Conservation (phyloP, 1,140 invertebrate genomes). For the Bombus confusus region DNA sequence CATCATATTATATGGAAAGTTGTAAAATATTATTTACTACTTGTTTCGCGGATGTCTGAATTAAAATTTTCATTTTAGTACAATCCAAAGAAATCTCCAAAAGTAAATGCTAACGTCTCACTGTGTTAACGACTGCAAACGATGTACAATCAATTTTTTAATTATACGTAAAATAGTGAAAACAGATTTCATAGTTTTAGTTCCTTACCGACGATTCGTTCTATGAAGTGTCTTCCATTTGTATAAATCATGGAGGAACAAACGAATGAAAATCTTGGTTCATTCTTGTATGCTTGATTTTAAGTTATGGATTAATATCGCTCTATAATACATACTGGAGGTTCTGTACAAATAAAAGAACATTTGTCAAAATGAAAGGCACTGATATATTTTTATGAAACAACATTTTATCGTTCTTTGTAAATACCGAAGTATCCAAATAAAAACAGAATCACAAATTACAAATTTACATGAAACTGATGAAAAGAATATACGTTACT, state of each 20-base stretch:
- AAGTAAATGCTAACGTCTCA: not conserved
- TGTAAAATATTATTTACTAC: not conserved
- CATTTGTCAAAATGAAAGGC: slow-evolving; percentile 29
- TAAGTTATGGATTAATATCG: slow-evolving; percentile 1
- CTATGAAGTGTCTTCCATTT: slow-evolving; percentile 45
- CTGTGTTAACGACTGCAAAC: slow-evolving; percentile 8
- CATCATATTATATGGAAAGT: not conserved
- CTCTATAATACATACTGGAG: not conserved
- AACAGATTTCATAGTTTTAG: slow-evolving; percentile 3
- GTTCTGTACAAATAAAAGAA: slow-evolving; percentile 46
- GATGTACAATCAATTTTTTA: slow-evolving; percentile 45
- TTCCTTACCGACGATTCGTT: slow-evolving; percentile 26
- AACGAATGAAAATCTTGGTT: not conserved
- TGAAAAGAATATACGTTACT: not conserved
- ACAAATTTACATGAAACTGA: not conserved
- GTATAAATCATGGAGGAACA: not conserved
- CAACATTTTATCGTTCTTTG: slow-evolving; percentile 42
- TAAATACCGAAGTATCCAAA: slow-evolving; percentile 24
- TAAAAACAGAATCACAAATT: not conserved
- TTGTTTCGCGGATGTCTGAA: not conserved
- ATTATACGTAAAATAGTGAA: slow-evolving; percentile 5
- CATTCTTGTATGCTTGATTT: slow-evolving; percentile 1
- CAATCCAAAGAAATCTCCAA: not conserved
- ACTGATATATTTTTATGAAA: slow-evolving; percentile 63
- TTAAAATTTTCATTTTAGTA: not conserved